Conservation (phyloP, 1,140 invertebrate species). For the Coenobita brevimanus region DNA sequence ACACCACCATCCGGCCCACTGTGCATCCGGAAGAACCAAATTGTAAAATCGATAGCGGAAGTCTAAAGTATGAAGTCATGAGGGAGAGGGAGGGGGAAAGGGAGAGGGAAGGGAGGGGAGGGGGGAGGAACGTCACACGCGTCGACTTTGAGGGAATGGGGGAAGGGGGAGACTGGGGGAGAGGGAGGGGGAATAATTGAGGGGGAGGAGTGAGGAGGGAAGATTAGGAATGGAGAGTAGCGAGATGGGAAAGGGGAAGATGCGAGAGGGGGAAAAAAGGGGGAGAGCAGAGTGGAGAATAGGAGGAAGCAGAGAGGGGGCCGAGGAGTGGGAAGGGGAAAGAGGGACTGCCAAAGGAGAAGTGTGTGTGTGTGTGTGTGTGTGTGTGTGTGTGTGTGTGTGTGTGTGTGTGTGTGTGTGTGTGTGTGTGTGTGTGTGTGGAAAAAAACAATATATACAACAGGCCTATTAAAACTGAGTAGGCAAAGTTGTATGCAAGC, state of each 20-base stretch:
- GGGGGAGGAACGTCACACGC: neutral
- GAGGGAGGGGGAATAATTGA: neutral
- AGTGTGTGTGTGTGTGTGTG: too few relatives aligned
- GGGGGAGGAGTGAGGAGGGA: neutral
- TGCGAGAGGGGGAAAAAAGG: neutral
- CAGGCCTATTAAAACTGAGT: too few relatives aligned
- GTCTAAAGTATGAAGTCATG: slow-evolving; percentile 40
- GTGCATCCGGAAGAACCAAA: slow-evolving; percentile 29
- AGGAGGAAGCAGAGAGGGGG: neutral
- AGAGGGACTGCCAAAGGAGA: neutral
- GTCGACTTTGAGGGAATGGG: too few relatives aligned
- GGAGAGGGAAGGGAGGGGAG: neutral
- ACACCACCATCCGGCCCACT: slow-evolving; percentile 23
- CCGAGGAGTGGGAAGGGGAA: neutral
- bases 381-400: too few relatives aligned
- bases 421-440: too few relatives aligned
- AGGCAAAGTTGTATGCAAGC: too few relatives aligned
- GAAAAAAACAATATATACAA: neutral
- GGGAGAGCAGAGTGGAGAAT: neutral
- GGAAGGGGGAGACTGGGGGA: neutral
- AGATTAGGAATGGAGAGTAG: neutral
- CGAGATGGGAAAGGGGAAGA: neutral
- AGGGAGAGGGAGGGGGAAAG: neutral
- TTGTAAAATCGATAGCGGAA: slow-evolving; percentile 52
- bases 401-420: too few relatives aligned